Percentiles rank a stretch among this genome's conserved stretches.
These are phyloP conservation scores for Resseliella maxima DNA, from an alignment of 2,888 invertebrate genomes.

Conservation along the genomic window DNA sequence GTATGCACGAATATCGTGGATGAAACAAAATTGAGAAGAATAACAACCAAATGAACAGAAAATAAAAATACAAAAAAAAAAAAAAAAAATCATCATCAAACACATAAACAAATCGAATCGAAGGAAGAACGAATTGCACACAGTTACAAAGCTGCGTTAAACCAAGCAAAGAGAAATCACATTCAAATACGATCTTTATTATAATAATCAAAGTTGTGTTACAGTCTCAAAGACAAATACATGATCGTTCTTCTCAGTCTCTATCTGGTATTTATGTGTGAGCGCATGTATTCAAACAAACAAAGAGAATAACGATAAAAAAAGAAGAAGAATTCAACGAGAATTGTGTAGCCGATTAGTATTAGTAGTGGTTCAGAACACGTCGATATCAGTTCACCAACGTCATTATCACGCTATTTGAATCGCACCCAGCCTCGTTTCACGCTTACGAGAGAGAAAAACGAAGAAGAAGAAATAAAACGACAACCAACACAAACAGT, in stretches of 20 bases:
- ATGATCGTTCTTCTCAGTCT: neutral
- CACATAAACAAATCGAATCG: neutral
- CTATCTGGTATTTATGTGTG: neutral
- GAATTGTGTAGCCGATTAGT: neutral
- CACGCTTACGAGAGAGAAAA: too few species aligned
- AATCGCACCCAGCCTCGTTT: neutral
- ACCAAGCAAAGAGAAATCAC: neutral
- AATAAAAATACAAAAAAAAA: neutral
- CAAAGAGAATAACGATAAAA: neutral
- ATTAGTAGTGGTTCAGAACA: neutral
- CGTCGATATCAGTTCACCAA: constrained; percentile 24
- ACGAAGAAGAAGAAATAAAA: neutral
- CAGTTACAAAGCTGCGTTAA: neutral
- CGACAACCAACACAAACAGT: neutral
- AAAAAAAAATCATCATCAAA: neutral
- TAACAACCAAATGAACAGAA: neutral
- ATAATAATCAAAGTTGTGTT: constrained; percentile 9
- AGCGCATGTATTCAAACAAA: neutral
- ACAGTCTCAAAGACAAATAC: neutral
- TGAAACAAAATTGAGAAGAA: neutral
- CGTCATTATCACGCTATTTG: neutral
- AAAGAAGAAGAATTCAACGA: neutral
- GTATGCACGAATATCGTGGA: neutral
- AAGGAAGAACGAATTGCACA: neutral
- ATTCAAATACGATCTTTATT: neutral